Percentiles rank a stretch among this genome's conserved stretches.
phyloP scores from a whole-genome alignment of 2,888 invertebrate species.

The Drosophila buzzatii region DNA sequence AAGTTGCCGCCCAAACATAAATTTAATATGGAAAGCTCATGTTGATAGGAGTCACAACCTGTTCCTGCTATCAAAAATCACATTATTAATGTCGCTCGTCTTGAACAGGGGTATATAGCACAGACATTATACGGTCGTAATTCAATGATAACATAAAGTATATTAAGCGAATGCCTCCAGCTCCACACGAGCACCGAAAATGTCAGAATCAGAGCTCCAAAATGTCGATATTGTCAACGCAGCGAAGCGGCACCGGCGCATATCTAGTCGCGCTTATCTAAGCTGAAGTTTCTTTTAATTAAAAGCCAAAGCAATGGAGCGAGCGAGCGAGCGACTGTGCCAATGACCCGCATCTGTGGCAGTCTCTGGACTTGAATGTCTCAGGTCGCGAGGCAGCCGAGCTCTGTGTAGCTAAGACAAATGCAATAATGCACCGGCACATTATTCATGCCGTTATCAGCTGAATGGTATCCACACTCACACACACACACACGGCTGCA shows the following conservation, averaged over 20 bases:
- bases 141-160: constrained; percentile 69
- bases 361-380: neutral
- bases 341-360: constrained; percentile 76
- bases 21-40: constrained; percentile 72
- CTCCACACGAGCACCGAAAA: neutral
- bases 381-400: constrained; percentile 25
- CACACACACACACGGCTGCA: constrained; percentile 10
- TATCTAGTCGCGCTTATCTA: constrained; percentile 73
- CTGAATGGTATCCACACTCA: constrained; percentile 53
- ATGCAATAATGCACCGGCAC: constrained; percentile 79
- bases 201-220: constrained; percentile 33
- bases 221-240: constrained; percentile 58
- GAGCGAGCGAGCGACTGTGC: constrained; percentile 45
- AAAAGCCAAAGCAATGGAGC: constrained; percentile 50
- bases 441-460: constrained; percentile 80
- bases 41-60: constrained; percentile 61
- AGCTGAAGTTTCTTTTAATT: constrained; percentile 79
- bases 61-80: constrained; percentile 69
- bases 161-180: constrained; percentile 50
- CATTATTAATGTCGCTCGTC: constrained; percentile 63
- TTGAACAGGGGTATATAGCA: constrained; percentile 36
- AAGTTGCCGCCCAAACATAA: constrained; percentile 42
- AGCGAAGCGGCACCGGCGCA: constrained; percentile 25
- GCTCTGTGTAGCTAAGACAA: constrained; percentile 62
- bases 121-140: constrained; percentile 59